Evolutionary conservation across 2,113 vertebrate genomes (phyloP).

Genomic region (Podiceps cristatus): DNA sequence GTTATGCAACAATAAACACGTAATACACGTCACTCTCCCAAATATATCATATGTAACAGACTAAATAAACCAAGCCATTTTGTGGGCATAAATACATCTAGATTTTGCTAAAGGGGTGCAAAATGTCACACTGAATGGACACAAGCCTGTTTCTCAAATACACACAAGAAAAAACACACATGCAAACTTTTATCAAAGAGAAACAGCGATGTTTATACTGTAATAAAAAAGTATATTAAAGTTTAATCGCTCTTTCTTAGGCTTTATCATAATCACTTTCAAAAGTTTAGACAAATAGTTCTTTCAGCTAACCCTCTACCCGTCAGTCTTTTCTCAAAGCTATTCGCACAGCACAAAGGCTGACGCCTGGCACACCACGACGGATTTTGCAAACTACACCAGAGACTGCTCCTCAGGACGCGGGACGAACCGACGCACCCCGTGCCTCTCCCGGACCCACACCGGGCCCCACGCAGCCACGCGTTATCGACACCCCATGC

Average conservation of each 20-base stretch:
- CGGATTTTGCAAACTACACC: neutral
- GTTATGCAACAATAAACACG: neutral
- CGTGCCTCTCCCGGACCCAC: neutral
- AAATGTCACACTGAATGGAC: neutral
- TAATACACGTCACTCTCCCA: neutral
- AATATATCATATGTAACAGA: neutral
- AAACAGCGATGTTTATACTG: neutral
- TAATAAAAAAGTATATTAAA: neutral
- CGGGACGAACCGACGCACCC: fast-evolving
- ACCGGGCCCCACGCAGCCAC: fast-evolving
- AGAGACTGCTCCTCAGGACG: neutral
- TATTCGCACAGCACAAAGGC: neutral
- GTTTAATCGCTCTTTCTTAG: neutral
- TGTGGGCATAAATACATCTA: neutral
- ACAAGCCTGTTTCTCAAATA: neutral
- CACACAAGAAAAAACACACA: neutral
- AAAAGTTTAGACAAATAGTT: neutral
- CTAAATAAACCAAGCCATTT: neutral
- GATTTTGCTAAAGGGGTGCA: neutral
- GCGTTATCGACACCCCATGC: neutral
- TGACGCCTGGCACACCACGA: too few species aligned
- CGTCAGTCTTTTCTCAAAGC: neutral
- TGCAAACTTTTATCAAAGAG: neutral
- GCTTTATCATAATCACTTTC: neutral
- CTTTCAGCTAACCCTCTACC: neutral